A percentile compares a stretch with the other conserved stretches of the same genome.
Conservation (phyloP, 2,888 invertebrate species). For the Himalopsyche tibetana region DNA sequence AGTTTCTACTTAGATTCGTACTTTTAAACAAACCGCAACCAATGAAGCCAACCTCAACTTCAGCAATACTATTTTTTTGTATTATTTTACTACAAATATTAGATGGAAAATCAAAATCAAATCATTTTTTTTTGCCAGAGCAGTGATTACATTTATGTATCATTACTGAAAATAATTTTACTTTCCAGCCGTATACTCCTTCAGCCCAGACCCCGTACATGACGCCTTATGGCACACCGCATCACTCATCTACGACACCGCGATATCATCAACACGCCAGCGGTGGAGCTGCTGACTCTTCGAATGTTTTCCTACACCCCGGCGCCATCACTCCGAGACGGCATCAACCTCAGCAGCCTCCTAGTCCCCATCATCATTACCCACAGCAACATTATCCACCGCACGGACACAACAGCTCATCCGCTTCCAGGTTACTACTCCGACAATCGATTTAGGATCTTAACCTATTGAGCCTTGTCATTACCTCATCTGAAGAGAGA, state of each 20-base stretch:
- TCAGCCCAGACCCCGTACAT: constrained; percentile 96
- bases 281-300: constrained; percentile 76
- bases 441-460: too few species aligned
- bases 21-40: too few species aligned
- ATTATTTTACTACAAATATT: too few species aligned
- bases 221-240: constrained; percentile 91
- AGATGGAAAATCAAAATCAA: too few species aligned
- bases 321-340: constrained; percentile 75
- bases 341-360: constrained; percentile 71
- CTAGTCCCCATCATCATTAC: constrained; percentile 68
- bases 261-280: constrained; percentile 79
- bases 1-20: too few species aligned
- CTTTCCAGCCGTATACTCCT: constrained; percentile 86
- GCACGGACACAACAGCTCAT: constrained; percentile 44
- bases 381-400: constrained; percentile 57
- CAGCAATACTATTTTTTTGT: too few species aligned
- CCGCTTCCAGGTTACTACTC: constrained; percentile 10
- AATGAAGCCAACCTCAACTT: too few species aligned
- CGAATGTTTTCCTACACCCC: constrained; percentile 77
- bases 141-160: background rate
- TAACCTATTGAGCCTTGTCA: too few species aligned
- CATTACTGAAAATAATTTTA: constrained; percentile 12
- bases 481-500: too few species aligned
- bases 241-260: constrained; percentile 81
- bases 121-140: too few species aligned